phyloP scores from a whole-genome alignment of 2,888 invertebrate genomes.

The Folsomia candida region DNA sequence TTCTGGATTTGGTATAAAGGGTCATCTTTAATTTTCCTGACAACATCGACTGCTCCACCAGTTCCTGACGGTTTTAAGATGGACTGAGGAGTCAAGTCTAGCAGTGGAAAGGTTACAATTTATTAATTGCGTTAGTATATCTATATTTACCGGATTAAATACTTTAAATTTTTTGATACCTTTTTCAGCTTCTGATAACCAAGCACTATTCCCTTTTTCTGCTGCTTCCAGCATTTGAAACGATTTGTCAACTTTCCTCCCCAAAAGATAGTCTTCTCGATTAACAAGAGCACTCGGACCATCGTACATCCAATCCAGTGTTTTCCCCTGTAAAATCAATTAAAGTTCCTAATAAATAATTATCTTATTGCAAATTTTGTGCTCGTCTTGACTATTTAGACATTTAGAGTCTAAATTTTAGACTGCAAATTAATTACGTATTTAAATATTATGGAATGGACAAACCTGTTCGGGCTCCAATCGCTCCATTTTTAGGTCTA shows the following conservation, averaged over 20 bases:
- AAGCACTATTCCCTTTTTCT: conserved; percentile 56
- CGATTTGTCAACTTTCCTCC: conserved; percentile 75
- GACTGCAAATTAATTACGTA: too few species aligned
- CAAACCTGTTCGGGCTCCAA: too few species aligned
- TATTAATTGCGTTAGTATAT: not conserved
- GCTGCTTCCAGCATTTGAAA: conserved; percentile 65
- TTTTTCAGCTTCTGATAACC: conserved; percentile 46
- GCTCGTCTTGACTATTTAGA: too few species aligned
- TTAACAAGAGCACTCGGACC: conserved; percentile 63
- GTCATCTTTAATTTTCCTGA: conserved; percentile 87
- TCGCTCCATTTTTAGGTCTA: too few species aligned
- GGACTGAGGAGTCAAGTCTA: conserved; percentile 54
- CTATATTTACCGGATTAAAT: not conserved
- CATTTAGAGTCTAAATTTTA: too few species aligned
- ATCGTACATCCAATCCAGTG: conserved; percentile 85
- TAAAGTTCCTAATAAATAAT: too few species aligned
- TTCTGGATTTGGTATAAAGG: conserved; percentile 85
- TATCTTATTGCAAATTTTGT: too few species aligned
- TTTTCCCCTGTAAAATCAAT: not conserved
- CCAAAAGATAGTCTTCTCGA: conserved; percentile 84
- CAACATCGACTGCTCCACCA: conserved; percentile 76
- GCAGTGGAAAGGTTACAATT: conserved; percentile 42
- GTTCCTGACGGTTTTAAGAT: conserved; percentile 56
- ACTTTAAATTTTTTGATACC: conserved; percentile 29
- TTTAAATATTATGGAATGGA: too few species aligned